Base-by-base conservation (phyloP, 2,888 invertebrate genomes). In the Diplolepis rosae region DNA sequence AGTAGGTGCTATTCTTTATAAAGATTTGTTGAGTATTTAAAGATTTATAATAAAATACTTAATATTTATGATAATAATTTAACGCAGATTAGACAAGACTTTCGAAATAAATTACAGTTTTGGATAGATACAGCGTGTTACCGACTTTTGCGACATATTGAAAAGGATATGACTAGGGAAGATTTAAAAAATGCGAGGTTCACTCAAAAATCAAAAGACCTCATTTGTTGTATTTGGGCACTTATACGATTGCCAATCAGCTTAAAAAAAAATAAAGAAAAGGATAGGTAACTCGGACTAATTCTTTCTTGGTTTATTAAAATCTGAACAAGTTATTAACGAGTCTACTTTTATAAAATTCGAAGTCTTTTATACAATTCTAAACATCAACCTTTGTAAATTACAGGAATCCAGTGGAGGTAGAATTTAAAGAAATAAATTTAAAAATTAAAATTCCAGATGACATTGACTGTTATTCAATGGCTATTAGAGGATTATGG, bases 401-500 rank as follows among this genome's bases (percentile, higher is more conserved):
- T 42, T 68, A n/a, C 67, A 91, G 92, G 9, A 90, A 90, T 67
- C 89, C 91, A 1, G 89, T 91, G 0, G 90, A 91, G 68, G 88
- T 92, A 0, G 78, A 88, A 0, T 93, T 93, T 77, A 90, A 91
- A 0, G 89, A 91, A 1, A 89, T 92, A 76, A 89, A 90, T 0
- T 89, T 93, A 0, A 83, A 85, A 0, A 86, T 93, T 0, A 91
- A 89, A 66, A 88, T 93, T 66, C 93, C 93, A 0, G 87, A 87
- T 56, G 90, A 89, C n/a, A 89, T 92, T n/a, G 90, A 91, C 48
- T 90, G 90, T 0, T 88, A 90, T 1, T 88, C 90, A 24, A 89
- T 91, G 11, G 91, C 91, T 22, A 90, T 93, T 9, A 88, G 93
- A 24, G 92, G 91, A 0, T 90, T 92, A 0, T 89, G 90, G 76